Conservation (phyloP, 2,797 vertebrate genomes). For the Catostomus latipinnis region DNA sequence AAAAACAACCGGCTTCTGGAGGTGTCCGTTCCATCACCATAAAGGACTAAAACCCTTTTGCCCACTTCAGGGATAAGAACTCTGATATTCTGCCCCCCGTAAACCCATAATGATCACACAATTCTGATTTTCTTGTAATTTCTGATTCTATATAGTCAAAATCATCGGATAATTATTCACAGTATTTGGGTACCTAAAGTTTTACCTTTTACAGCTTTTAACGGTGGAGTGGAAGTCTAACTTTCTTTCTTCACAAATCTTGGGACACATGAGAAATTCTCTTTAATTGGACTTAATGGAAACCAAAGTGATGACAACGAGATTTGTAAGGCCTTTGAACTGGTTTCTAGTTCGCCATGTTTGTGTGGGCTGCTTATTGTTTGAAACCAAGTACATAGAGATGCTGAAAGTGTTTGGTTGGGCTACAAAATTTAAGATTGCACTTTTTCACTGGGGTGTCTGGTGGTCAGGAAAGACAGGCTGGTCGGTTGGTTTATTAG, state of each 20-base stretch:
- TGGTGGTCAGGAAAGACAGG: constrained; percentile 56
- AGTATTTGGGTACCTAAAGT: constrained; percentile 46
- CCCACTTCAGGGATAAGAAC: constrained; percentile 46
- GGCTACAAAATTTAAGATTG: constrained; percentile 62
- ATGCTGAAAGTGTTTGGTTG: constrained; percentile 5
- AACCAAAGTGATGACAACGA: constrained; percentile 48
- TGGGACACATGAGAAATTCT: background rate
- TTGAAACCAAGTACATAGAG: constrained; percentile 1
- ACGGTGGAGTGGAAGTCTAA: constrained; percentile 47
- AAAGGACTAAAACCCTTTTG: background rate
- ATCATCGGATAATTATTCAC: constrained; percentile 51
- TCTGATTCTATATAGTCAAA: constrained; percentile 69
- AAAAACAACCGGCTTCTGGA: constrained; percentile 98
- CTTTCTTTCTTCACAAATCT: constrained; percentile 1
- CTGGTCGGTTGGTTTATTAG: constrained; percentile 59
- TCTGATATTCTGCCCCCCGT: constrained; percentile 66
- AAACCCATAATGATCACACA: constrained; percentile 79
- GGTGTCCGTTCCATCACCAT: constrained; percentile 88
- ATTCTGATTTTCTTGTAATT: constrained; percentile 72
- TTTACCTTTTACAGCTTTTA: constrained; percentile 55
- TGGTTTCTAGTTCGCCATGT: background rate
- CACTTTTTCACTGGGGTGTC: constrained; percentile 70
- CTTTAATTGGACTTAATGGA: constrained; percentile 17
- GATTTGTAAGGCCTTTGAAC: background rate
- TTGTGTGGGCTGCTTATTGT: background rate